Evolutionary conservation across 2,888 invertebrate species (phyloP), one percentile per base, ranked within the genome.

Genomic region (Drosophila differens): DNA sequence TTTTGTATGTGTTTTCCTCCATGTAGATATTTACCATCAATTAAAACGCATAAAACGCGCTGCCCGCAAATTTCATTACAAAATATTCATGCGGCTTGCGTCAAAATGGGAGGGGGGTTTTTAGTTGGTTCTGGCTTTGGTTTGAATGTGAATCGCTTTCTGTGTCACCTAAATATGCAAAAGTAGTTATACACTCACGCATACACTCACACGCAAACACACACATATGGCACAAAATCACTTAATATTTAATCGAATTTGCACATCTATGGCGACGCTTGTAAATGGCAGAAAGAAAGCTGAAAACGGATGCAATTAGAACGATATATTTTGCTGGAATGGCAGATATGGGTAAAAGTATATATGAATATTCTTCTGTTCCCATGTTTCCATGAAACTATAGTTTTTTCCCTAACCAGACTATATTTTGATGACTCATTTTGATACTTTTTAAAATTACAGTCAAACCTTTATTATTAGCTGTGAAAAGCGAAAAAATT

Each of bases 221-320:
- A 61, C 44, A 47, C 49, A 74, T 52, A 54, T 66, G 72, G 69
- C 65, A 87, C 58, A 76, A 83, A 81, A 79, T 85, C 83, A 87
- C 81, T 85, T 85, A 87, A 83, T 79, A 83, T 85, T 85, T 85
- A 87, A 85, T 85, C 76, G 86, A 86, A 88, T 85, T 88, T 83
- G 72, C 76, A 72, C 79, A 74, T 77, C 70, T 51, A 73, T 72
- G 75, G 41, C 65, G 71, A 61, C 71, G 32, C 41, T 39, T 63
- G 49, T 53, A 69, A 47, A 59, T 41, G 52, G 35, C n/a, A 44
- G 52, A 44, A 47, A 52, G 22, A 55, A 70, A 68, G 49, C 37
- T 44, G 22, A 47, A 73, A 67, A 25, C 47, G 37, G 16, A 52
- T 59, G 37, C 7, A 70, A 57, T 55, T 53, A 63, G 35, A 60